Evolutionary conservation across 1,140 invertebrate genomes (phyloP).

Genomic region (Rhopalosiphum maidis): DNA sequence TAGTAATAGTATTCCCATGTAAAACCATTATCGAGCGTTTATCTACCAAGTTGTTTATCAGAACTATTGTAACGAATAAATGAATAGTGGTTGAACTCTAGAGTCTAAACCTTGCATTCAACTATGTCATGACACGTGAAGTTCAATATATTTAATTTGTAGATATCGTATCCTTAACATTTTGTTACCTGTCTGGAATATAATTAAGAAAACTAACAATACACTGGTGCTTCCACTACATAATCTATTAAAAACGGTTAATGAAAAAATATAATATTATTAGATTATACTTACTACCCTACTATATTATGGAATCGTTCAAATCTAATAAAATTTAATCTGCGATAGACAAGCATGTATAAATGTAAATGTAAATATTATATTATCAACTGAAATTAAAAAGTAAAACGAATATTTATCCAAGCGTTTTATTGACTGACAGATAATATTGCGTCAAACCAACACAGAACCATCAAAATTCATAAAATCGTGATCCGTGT

Average conservation of each 20-base stretch:
- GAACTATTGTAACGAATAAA: neutral
- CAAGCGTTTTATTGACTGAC: neutral
- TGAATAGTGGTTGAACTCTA: neutral
- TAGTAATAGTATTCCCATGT: neutral
- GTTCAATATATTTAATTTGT: neutral
- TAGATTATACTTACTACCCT: too few species aligned
- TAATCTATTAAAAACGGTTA: too few species aligned
- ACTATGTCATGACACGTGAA: rapidly evolving
- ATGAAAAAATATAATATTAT: too few species aligned
- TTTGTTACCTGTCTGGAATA: neutral
- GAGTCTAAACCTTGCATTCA: neutral
- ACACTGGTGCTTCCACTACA: too few species aligned
- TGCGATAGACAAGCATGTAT: too few species aligned
- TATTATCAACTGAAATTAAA: too few species aligned
- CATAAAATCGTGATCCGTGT: neutral
- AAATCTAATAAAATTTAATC: too few species aligned
- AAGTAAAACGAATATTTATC: neutral
- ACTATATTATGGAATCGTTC: too few species aligned
- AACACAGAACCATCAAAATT: neutral
- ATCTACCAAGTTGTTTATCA: neutral
- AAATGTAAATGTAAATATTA: too few species aligned
- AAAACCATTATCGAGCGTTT: neutral
- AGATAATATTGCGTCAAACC: neutral
- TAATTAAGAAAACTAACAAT: too few species aligned
- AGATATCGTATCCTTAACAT: neutral